These are phyloP conservation scores for Prionailurus bengalensis DNA, from an alignment of 2,113 vertebrate genomes.

Conservation along the genomic window DNA sequence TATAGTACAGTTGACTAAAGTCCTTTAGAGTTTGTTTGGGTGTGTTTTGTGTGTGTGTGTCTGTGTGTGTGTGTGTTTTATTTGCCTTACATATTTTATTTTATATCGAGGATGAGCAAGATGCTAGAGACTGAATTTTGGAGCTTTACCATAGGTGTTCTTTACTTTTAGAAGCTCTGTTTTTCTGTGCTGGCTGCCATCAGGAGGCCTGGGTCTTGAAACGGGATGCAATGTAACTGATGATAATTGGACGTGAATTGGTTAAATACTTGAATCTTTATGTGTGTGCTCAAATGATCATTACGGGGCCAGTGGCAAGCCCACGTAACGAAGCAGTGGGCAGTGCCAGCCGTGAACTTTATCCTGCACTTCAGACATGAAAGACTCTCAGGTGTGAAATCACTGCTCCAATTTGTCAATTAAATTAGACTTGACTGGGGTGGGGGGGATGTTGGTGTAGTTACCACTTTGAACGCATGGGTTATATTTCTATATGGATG, in stretches of 20 bases:
- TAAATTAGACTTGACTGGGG: constrained; percentile 46
- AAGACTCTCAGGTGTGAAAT: constrained; percentile 76
- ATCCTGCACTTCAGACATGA: constrained; percentile 66
- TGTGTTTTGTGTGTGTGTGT: not conserved
- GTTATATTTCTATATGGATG: constrained; percentile 72
- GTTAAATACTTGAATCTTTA: constrained; percentile 85
- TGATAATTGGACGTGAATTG: constrained; percentile 82
- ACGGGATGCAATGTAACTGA: constrained; percentile 46
- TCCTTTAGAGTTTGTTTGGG: constrained; percentile 77
- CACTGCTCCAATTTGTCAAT: constrained; percentile 67
- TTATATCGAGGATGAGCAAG: constrained; percentile 33
- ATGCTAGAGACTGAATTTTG: constrained; percentile 18
- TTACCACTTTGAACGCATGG: constrained; percentile 38
- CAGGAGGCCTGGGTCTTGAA: constrained; percentile 71
- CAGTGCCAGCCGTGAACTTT: constrained; percentile 85
- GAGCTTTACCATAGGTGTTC: constrained; percentile 41
- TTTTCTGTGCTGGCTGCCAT: constrained; percentile 26
- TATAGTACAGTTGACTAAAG: constrained; percentile 25
- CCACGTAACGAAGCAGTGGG: constrained; percentile 71
- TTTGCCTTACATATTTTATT: constrained; percentile 71
- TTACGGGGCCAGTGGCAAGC: constrained; percentile 76
- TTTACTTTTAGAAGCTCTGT: constrained; percentile 56
- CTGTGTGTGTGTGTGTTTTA: not conserved
- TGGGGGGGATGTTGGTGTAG: not conserved
- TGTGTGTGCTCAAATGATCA: constrained; percentile 68